Evolutionary conservation across 2,888 invertebrate species (phyloP), one percentile per base, ranked within the genome.

Genomic region (Oconnorella tubifera): DNA sequence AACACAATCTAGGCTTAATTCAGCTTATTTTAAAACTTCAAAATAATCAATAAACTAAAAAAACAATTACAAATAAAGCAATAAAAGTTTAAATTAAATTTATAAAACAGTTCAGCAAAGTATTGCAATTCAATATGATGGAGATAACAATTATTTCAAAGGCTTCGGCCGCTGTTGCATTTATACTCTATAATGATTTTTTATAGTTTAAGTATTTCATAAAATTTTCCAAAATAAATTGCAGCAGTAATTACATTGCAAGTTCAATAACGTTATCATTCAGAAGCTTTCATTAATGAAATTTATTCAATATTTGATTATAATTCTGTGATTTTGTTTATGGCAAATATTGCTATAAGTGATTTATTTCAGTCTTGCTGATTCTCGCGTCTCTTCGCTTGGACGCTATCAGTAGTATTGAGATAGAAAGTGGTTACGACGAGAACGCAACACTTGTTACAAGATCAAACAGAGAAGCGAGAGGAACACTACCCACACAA

Each of bases 341-440:
- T n/a, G n/a, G n/a, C n/a, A n/a, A n/a, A n/a, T n/a, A n/a, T n/a
- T n/a, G n/a, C n/a, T n/a, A n/a, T n/a, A n/a, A n/a, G n/a, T n/a
- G n/a, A n/a, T n/a, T n/a, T n/a, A n/a, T n/a, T n/a, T 23, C 68
- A 72, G 72, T 71, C 84, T 87, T 98, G 82, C 85, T 98, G 78
- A 96, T 97, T 83, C 85, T 98, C 83, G 96, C 96, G 57, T 96
- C 96, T 63, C 97, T 97, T 83, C 87, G 96, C 32, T 77, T 81
- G 60, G 78, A 80, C 53, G 75, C 77, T 2, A 66, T 71, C 50
- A 65, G 68, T 31, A 64, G 61, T 40, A 31, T 70, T 28, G 56
- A 27, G 6, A 6, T 40, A 40, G 19, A 40, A 14, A 19, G 40
- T 40, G 10, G 6, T 40, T 19, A 14, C 40, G n/a, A 50, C 25